phyloP scores from a whole-genome alignment of 2,888 invertebrate species.

The Phymatocera aterrima region DNA sequence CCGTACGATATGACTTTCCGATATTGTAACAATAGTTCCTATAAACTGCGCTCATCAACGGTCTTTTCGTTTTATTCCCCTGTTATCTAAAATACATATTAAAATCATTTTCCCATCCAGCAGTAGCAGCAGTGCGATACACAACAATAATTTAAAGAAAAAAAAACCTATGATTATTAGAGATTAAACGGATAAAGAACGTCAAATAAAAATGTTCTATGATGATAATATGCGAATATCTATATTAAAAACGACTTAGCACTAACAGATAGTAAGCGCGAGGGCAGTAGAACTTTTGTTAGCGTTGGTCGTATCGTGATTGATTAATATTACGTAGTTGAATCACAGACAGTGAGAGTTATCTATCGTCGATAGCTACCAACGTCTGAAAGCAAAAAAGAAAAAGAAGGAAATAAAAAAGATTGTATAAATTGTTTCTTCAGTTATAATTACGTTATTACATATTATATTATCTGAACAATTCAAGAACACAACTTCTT shows the following conservation, averaged over 20 bases:
- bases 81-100: neutral
- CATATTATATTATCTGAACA: neutral
- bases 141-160: too few species aligned
- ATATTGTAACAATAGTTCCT: neutral
- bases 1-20: constrained; percentile 34
- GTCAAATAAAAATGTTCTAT: too few species aligned
- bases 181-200: neutral
- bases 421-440: neutral
- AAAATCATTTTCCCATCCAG: too few species aligned
- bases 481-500: neutral
- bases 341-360: constrained; percentile 35
- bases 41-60: too few species aligned
- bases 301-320: constrained; percentile 32
- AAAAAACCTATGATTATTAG: too few species aligned
- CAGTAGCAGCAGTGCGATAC: too few species aligned
- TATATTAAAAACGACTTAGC: neutral
- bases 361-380: constrained; percentile 39
- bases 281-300: constrained; percentile 34
- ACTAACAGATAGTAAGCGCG: constrained; percentile 13
- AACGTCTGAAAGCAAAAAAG: constrained; percentile 42
- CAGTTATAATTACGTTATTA: neutral
- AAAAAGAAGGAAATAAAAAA: constrained; percentile 21
- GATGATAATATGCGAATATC: neutral
- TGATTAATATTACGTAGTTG: constrained; percentile 25
- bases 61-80: too few species aligned